Conservation (phyloP, 2,888 invertebrate genomes). For the Busseola fusca region DNA sequence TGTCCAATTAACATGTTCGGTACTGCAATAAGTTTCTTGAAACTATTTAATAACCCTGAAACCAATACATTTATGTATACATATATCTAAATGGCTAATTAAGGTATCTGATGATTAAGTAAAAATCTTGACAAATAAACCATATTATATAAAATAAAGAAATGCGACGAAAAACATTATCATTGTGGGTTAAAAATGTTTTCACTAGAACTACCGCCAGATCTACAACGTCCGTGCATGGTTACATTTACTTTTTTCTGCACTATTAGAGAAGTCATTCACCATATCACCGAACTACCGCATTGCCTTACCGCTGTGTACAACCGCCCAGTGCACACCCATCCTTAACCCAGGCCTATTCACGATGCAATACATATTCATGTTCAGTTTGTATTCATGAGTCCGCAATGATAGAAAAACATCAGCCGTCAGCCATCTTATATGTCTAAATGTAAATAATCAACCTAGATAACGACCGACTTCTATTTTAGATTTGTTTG, state of each 20-base stretch:
- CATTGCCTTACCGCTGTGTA: neutral
- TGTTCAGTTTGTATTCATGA: constrained; percentile 61
- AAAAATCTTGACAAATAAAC: neutral
- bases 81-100: neutral
- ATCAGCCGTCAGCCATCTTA: constrained; percentile 29
- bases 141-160: neutral
- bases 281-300: neutral
- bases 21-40: too few species aligned
- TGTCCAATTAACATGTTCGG: neutral
- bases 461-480: constrained; percentile 3
- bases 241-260: neutral
- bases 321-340: constrained; percentile 1
- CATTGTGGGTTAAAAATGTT: neutral
- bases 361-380: constrained; percentile 59
- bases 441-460: constrained; percentile 39
- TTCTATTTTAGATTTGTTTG: neutral
- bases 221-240: too few species aligned
- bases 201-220: neutral
- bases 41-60: neutral
- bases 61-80: too few species aligned
- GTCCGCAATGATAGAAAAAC: constrained; percentile 52
- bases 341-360: constrained; percentile 25
- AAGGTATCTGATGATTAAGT: too few species aligned
- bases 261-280: neutral
- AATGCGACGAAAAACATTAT: neutral